Evolutionary conservation across 1,140 invertebrate genomes (phyloP).

Genomic region (Caerostris extrusa): DNA sequence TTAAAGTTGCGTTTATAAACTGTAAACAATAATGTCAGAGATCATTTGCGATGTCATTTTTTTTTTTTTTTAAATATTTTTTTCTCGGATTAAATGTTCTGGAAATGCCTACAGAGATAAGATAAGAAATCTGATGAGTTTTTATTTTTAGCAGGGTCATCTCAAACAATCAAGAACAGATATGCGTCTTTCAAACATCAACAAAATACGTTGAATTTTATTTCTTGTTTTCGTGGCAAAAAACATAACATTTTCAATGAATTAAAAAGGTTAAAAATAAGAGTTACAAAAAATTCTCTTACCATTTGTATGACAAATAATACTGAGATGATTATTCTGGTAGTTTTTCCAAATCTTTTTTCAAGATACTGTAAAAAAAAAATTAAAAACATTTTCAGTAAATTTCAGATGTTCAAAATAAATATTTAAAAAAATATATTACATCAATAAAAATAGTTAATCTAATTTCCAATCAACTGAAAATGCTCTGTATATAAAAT

Average conservation of each 20-base stretch:
- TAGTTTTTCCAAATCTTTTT: slow-evolving; percentile 87
- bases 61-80: background rate
- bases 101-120: background rate
- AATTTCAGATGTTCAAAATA: background rate
- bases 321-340: slow-evolving; percentile 87
- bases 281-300: background rate
- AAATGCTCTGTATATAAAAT: no score
- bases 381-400: background rate
- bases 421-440: background rate
- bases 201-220: background rate
- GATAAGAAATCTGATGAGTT: background rate
- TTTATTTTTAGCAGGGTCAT: background rate
- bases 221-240: background rate
- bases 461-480: no score
- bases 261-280: background rate
- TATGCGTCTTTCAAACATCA: background rate
- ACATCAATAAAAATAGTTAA: no score
- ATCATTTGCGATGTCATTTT: background rate
- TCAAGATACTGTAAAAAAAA: slow-evolving; percentile 87
- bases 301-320: slow-evolving; percentile 90
- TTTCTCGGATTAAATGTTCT: background rate
- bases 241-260: background rate
- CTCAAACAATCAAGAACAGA: background rate
- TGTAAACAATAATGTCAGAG: no score
- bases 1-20: no score